Evolutionary conservation across 2,797 vertebrate species (phyloP).

Genomic region (Melanogrammus aeglefinus): DNA sequence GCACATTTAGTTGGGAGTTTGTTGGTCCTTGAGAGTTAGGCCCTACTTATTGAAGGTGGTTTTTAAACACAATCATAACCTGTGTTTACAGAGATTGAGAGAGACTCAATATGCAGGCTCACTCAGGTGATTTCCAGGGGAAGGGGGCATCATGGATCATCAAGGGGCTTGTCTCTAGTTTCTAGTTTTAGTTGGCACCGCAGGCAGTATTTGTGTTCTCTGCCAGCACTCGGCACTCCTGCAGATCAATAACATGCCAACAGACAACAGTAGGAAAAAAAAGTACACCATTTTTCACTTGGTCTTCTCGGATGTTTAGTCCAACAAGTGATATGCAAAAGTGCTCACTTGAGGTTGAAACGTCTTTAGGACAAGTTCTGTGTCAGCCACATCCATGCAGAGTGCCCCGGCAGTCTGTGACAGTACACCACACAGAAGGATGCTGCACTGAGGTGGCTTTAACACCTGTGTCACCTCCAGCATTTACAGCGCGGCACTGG

Average conservation of each 20-base stretch:
- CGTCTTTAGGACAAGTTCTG: neutral
- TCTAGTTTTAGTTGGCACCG: slow-evolving; percentile 61
- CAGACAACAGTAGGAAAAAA: slow-evolving; percentile 44
- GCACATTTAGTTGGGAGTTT: too few relatives aligned
- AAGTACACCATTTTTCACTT: slow-evolving; percentile 36
- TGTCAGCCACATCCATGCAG: neutral
- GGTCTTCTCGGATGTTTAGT: neutral
- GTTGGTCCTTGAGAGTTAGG: too few relatives aligned
- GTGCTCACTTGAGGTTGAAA: neutral
- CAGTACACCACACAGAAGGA: neutral
- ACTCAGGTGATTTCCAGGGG: slow-evolving; percentile 69
- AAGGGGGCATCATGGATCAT: slow-evolving; percentile 56
- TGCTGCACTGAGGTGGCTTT: neutral
- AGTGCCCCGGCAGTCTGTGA: neutral
- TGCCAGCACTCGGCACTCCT: slow-evolving; percentile 51
- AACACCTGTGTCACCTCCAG: neutral
- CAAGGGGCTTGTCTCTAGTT: slow-evolving; percentile 65
- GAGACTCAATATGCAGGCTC: slow-evolving; percentile 68
- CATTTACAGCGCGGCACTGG: neutral
- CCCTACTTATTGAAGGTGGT: too few relatives aligned
- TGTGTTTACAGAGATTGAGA: slow-evolving; percentile 6
- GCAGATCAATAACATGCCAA: slow-evolving; percentile 64
- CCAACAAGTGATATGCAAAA: neutral
- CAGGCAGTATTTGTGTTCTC: slow-evolving; percentile 69
- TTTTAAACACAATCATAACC: too few relatives aligned